phyloP scores from a whole-genome alignment of 2,888 invertebrate genomes.

The Dysmachus trigonus region DNA sequence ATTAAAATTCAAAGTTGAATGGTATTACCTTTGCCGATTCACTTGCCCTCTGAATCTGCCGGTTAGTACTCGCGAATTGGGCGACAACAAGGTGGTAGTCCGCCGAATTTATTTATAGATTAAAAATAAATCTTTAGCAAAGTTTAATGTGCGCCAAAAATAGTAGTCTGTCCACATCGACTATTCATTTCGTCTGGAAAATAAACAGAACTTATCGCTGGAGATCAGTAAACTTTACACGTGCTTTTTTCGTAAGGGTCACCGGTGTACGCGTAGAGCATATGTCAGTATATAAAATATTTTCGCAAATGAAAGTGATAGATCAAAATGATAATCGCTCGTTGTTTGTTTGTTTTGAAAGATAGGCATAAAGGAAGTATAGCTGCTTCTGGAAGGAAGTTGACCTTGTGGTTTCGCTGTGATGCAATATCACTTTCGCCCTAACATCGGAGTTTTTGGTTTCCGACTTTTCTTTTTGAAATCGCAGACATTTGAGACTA shows the following conservation, averaged over 20 bases:
- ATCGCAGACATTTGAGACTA: background rate
- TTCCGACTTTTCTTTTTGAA: background rate
- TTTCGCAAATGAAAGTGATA: conserved; percentile 15
- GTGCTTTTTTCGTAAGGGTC: background rate
- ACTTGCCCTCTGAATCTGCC: background rate
- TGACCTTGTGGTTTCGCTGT: background rate
- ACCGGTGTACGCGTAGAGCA: background rate
- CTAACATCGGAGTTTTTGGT: background rate
- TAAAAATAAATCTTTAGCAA: conserved; percentile 18
- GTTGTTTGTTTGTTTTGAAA: background rate
- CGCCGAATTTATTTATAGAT: conserved; percentile 16
- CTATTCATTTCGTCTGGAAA: background rate
- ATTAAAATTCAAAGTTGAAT: conserved; percentile 17
- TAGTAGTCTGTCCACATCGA: background rate
- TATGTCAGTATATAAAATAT: background rate
- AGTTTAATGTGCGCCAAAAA: conserved; percentile 4
- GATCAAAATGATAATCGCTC: background rate
- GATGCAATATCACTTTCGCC: background rate
- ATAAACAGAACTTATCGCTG: conserved; percentile 19
- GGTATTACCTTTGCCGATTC: background rate
- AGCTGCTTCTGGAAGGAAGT: background rate
- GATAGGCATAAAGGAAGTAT: background rate
- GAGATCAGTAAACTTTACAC: conserved; percentile 20
- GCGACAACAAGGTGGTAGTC: background rate
- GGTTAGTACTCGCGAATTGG: background rate